Evolutionary conservation across 1,140 invertebrate genomes (phyloP).

Genomic region (Parasteatoda tepidariorum): DNA sequence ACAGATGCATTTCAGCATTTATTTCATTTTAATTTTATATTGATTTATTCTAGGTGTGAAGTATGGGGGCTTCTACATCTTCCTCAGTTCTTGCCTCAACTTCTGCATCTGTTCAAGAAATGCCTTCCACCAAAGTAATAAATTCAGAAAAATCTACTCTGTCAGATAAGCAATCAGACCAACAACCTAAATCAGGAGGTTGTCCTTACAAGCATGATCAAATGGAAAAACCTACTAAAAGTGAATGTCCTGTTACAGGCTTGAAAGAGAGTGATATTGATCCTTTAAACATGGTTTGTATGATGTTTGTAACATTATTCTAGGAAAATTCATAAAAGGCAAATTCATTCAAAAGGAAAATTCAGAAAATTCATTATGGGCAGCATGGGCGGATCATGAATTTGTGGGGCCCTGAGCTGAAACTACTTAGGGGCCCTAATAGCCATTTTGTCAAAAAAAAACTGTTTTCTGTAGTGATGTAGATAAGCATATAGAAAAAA

Average conservation of each 20-base stretch:
- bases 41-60: neutral
- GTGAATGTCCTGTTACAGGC: slow-evolving; percentile 37
- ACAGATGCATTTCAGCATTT: neutral
- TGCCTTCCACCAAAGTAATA: neutral
- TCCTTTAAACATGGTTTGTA: slow-evolving; percentile 82
- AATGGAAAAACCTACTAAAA: neutral
- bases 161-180: neutral
- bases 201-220: slow-evolving; percentile 47
- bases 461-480: no score
- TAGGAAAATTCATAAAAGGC: no score
- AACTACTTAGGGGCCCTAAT: no score
- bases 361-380: no score
- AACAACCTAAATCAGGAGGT: slow-evolving; percentile 2
- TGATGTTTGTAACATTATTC: slow-evolving; percentile 41
- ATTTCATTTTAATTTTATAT: neutral
- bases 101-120: neutral
- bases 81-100: slow-evolving; percentile 19
- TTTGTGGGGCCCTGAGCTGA: no score
- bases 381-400: no score
- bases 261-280: slow-evolving; percentile 75
- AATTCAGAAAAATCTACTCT: neutral
- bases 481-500: no score
- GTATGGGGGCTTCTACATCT: slow-evolving; percentile 18
- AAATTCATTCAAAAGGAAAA: no score
- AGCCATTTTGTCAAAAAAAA: no score